phyloP scores from a whole-genome alignment of 2,797 vertebrate genomes.

The Rousettus madagascariensis region DNA sequence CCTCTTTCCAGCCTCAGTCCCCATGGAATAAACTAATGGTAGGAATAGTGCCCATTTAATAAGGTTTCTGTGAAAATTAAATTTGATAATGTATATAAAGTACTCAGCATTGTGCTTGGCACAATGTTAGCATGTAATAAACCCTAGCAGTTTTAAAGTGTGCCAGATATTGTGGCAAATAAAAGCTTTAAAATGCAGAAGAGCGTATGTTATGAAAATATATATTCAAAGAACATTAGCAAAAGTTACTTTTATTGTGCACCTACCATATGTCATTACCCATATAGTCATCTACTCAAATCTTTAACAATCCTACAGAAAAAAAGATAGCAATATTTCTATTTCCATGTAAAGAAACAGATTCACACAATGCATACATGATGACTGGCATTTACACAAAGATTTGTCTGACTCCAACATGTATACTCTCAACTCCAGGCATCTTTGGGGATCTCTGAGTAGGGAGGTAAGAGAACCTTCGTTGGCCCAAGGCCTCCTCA shows the following conservation, averaged over 20 bases:
- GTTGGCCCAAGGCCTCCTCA: not conserved
- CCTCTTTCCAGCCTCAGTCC: not conserved
- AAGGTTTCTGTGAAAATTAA: not conserved
- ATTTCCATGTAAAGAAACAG: constrained; percentile 21
- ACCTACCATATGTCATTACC: not conserved
- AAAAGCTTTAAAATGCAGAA: not conserved
- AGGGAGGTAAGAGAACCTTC: not conserved
- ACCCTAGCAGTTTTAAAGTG: not conserved
- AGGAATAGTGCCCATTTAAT: not conserved
- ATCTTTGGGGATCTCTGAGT: not conserved
- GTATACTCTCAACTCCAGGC: not conserved
- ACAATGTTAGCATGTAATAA: not conserved
- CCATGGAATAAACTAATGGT: not conserved
- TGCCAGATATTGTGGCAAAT: not conserved
- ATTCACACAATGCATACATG: not conserved
- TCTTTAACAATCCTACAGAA: not conserved
- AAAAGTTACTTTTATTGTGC: not conserved
- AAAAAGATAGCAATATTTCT: not conserved
- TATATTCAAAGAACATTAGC: not conserved
- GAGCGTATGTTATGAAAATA: not conserved
- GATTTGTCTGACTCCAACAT: not conserved
- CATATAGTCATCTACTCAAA: not conserved
- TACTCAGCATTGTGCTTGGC: not conserved
- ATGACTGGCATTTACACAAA: not conserved
- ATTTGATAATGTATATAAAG: not conserved